phyloP scores from a whole-genome alignment of 1,140 invertebrate genomes.

The Mya arenaria region DNA sequence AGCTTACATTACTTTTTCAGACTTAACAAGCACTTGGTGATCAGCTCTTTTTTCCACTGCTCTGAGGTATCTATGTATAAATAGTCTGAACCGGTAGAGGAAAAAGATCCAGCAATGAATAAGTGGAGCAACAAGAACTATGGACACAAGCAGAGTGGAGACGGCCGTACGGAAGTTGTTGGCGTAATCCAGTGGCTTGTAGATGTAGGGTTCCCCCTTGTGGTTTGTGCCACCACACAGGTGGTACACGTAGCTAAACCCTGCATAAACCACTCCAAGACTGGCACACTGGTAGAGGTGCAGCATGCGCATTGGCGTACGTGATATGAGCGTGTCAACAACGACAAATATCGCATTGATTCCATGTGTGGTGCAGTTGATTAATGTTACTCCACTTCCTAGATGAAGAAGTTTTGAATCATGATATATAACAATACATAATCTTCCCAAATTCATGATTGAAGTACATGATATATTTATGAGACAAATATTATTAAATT shows the following conservation, averaged over 20 bases:
- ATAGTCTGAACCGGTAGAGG: conserved; percentile 67
- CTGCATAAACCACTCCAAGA: conserved; percentile 85
- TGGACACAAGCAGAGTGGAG: conserved; percentile 55
- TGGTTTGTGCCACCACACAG: conserved; percentile 84
- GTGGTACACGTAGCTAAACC: conserved; percentile 89
- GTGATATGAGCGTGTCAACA: conserved; percentile 87
- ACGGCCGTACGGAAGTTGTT: conserved; percentile 61
- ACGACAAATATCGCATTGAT: conserved; percentile 89
- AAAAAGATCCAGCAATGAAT: conserved; percentile 68
- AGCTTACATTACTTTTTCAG: no score
- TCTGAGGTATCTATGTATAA: conserved; percentile 62
- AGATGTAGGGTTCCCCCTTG: conserved; percentile 81
- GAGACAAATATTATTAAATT: no score
- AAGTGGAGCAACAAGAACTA: conserved; percentile 64
- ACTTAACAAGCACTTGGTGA: no score
- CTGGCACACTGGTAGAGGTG: conserved; percentile 87
- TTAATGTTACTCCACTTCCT: conserved; percentile 64
- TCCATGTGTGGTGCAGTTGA: conserved; percentile 83
- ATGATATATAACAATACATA: no score
- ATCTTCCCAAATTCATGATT: no score
- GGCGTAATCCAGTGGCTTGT: conserved; percentile 78
- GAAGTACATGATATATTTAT: no score
- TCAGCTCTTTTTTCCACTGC: conserved; percentile 60
- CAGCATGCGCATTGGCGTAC: conserved; percentile 86
- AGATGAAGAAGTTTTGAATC: conserved; percentile 53